A percentile compares a stretch with the other conserved stretches of the same genome.
These are phyloP conservation scores for Dermatophagoides farinae DNA, from an alignment of 1,140 invertebrate species.

Conservation along the genomic window DNA sequence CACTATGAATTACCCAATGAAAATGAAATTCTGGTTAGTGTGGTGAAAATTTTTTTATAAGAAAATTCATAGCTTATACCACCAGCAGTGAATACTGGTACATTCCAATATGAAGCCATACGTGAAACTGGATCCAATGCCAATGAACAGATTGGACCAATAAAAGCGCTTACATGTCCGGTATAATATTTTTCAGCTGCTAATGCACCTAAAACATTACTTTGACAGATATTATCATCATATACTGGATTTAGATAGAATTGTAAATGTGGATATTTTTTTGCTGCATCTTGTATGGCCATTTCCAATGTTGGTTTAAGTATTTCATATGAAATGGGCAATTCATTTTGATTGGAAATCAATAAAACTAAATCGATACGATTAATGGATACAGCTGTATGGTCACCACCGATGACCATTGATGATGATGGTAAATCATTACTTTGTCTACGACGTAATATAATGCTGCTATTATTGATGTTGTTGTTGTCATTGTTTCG, in stretches of 20 bases:
- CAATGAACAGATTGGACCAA: slow-evolving; percentile 40
- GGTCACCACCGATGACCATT: slow-evolving; percentile 20
- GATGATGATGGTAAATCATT: slow-evolving; percentile 5
- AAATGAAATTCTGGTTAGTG: slow-evolving; percentile 62
- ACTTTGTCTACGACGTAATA: background rate
- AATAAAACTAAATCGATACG: background rate
- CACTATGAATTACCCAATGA: slow-evolving; percentile 13
- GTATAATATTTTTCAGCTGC: slow-evolving; percentile 19
- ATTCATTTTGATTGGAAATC: slow-evolving; percentile 12
- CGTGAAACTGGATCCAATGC: slow-evolving; percentile 61
- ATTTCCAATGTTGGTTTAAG: slow-evolving; percentile 16
- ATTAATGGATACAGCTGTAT: slow-evolving; percentile 19
- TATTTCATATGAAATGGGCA: slow-evolving; percentile 9
- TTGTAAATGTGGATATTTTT: slow-evolving; percentile 9
- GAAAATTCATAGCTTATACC: slow-evolving; percentile 44
- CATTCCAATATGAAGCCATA: slow-evolving; percentile 36
- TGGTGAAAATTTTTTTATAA: slow-evolving; percentile 63
- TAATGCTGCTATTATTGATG: background rate
- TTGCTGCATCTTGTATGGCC: slow-evolving; percentile 13
- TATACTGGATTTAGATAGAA: slow-evolving; percentile 10
- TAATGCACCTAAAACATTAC: slow-evolving; percentile 12
- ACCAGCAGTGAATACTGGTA: slow-evolving; percentile 53
- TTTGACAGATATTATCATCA: slow-evolving; percentile 8
- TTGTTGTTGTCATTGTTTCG: background rate
- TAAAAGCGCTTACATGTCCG: slow-evolving; percentile 16